Base-by-base conservation (phyloP, 1,140 invertebrate species). In the Hetaerina americana region DNA sequence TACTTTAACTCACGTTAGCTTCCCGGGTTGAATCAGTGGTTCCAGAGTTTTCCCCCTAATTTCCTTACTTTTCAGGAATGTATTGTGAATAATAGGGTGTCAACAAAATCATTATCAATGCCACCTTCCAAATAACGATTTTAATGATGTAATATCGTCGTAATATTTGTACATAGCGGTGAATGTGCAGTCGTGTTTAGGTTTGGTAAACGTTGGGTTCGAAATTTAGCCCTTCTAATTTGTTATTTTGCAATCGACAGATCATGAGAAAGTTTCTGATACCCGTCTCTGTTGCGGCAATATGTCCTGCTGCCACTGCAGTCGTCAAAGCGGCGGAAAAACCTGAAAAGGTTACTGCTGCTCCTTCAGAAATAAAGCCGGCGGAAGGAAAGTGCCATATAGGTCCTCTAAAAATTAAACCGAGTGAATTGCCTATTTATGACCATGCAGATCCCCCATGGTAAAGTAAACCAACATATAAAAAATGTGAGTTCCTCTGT, bases 381-480 rank as follows among this genome's bases (percentile, higher is more conserved):
- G 2, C 22, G 40, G 15, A 3, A n/a, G 3, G 2, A 57, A 57
- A 57, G 40, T 18, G 10, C 22, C 15, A 18, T 2, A 12, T 5
- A n/a, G 2, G 22, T n/a, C 40, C 2, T 18, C 15, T 57, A 57
- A 57, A 57, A n/a, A 57, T 57, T n/a, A 57, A 10, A 57, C 40
- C 40, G 3, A 70, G 69, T 70, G 69, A 70, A 70, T 22, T 70
- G 2, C 69, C 69, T 1, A 70, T 70, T 10, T 70, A 70, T 12
- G 27, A 22, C 6, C 15, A 5, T 10, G 22, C 27, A 12, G n/a
- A 0, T n/a, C n/a, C 29, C 22, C 22, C 5, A 6, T 27, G 69
- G 69, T 70, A 70, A 70, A 27, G 26, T 24, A 24, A 3, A 5
- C 24, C 6, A 12, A 22, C 26, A 8, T 2, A 28, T 6, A 27